Evolutionary conservation across 2,797 vertebrate genomes (phyloP).

Genomic region (Anniella stebbinsi): DNA sequence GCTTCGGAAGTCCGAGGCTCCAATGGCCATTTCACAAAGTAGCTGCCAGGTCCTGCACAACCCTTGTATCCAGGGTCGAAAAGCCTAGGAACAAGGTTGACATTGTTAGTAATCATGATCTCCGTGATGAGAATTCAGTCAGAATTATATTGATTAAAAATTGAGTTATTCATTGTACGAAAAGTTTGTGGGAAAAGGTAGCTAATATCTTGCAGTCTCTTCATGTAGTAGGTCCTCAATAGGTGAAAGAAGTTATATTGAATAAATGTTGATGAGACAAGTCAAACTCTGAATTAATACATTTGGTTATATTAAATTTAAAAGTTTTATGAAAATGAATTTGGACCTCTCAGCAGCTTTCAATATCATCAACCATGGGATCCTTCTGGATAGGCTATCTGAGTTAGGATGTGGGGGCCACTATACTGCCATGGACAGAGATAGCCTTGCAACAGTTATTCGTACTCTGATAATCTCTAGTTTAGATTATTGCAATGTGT

Average conservation of each 20-base stretch:
- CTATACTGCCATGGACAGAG: no score
- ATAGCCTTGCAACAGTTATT: no score
- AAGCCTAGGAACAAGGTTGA: neutral
- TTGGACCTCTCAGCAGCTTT: neutral
- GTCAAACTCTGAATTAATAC: neutral
- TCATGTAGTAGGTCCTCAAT: neutral
- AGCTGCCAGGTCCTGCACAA: no score
- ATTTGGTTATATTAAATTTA: neutral
- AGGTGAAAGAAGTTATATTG: neutral
- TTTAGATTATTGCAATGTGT: no score
- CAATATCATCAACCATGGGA: no score
- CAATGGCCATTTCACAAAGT: no score
- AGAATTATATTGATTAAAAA: neutral
- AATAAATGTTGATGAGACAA: neutral
- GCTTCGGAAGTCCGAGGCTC: no score
- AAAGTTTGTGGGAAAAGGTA: neutral
- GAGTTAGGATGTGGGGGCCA: neutral
- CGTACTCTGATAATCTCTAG: no score
- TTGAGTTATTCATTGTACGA: neutral
- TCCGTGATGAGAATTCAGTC: neutral
- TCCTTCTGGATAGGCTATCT: no score
- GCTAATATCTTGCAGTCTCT: neutral
- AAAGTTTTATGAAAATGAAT: neutral
- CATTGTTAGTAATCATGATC: no score
- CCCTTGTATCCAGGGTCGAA: no score